Evolutionary conservation across 1,140 invertebrate genomes (phyloP), one percentile per base, ranked within the genome.

Genomic region (Battus philenor): DNA sequence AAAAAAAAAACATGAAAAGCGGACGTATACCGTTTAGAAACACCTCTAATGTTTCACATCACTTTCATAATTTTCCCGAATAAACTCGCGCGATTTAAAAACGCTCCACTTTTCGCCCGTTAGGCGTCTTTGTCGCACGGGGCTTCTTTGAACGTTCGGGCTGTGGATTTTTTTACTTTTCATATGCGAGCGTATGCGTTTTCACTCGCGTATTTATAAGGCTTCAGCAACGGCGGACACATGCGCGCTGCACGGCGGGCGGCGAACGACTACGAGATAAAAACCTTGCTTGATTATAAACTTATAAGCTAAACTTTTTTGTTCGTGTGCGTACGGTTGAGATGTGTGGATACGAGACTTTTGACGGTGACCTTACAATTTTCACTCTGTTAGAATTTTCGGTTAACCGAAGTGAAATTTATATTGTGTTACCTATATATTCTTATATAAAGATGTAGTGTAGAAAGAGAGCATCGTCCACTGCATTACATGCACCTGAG

Each of bases 231-330:
- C 50, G 41, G 47, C 48, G 51, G 58, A 24, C 59, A 80, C 80
- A 82, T 84, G 74, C 70, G 65, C 75, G 47, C 76, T 50, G 63
- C 64, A 48, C 76, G 70, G 59, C 80, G 74, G 62, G 50, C 78
- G 70, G 68, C 68, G 59, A 69, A 62, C 72, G 78, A 84, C 80
- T 82, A 80, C 74, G 68, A 80, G 78, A 84, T 84, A 84, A 80
- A 83, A 82, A 82, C 80, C 62, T 58, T 68, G 74, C 64, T 78
- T 78, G 74, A 82, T 82, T 84, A 80, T 78, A 80, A 84, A 81
- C 77, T 83, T 81, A 83, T 84, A 78, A 80, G 76, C 72, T 82
- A 78, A 81, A 81, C 71, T 78, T 81, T 77, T 79, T 79, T 78
- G 59, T 73, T 67, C 41, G 77, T 81, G 80, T 80, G 76, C 63